Base-by-base conservation (phyloP, 2,888 invertebrate species). In the Idaea straminata region DNA sequence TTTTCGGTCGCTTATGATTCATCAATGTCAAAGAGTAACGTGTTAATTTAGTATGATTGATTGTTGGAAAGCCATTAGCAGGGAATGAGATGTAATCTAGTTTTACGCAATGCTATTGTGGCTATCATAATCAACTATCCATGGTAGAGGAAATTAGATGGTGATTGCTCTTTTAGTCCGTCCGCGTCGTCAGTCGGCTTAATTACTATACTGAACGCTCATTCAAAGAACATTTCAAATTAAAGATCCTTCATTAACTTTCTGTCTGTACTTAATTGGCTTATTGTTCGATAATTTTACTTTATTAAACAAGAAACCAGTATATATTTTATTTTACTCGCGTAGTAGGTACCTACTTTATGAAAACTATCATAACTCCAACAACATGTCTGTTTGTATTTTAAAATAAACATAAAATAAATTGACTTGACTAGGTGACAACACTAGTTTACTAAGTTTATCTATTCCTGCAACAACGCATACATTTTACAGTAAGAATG, bases 21-120 rank as follows among this genome's bases (percentile, higher is more conserved):
- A 92, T 92, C 92, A 92, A 82, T 90, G 92, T 92, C 91, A 85
- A 82, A 86, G 87, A 83, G 84, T 84, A 85, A 91, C 86, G 92
- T 91, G 92, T 91, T 91, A 92, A 92, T 91, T 89, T 89, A 76
- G 82, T 87, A 88, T 92, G 92, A 92, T 92, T 92, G 88, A 92
- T 92, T 85, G 90, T 88, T 84, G 74, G 82, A 79, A 74, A 79
- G 85, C 87, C 90, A 87, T 91, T 90, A 89, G 82, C 80, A 71
- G 73, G 72, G 73, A 73, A 77, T 75, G 80, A 79, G 78, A 69
- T 76, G 77, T 86, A 88, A 88, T 92, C 92, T 91, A 91, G 89
- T 91, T 91, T 89, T 88, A 88, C 88, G 88, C 88, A 85, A 88
- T 74, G 66, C 78, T 82, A 88, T 89, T 90, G 89, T 88, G 78